These are phyloP conservation scores for Peromyscus leucopus DNA, from an alignment of 2,113 vertebrate genomes.

Conservation along the genomic window DNA sequence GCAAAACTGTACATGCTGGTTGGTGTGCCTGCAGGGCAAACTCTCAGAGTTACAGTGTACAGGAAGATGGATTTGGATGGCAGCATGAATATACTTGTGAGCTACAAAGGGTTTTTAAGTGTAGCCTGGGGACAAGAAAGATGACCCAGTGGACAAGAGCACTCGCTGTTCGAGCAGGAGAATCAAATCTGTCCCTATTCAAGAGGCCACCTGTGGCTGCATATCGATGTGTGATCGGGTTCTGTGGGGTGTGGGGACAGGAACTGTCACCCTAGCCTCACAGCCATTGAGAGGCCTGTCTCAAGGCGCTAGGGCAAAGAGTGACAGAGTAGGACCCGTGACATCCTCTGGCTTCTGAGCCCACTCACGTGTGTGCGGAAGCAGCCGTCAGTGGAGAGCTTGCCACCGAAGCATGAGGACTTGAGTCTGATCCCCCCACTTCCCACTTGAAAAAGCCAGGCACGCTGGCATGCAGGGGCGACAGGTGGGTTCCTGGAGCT, in stretches of 20 bases:
- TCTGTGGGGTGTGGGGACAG: background rate
- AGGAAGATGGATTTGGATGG: background rate
- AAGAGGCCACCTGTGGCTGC: background rate
- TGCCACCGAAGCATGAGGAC: background rate
- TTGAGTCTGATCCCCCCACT: background rate
- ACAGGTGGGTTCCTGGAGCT: no score
- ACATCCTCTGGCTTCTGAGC: background rate
- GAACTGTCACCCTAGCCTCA: background rate
- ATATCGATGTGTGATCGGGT: background rate
- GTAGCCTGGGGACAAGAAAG: slow-evolving; percentile 2
- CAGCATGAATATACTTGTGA: background rate
- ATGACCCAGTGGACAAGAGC: background rate
- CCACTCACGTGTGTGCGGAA: background rate
- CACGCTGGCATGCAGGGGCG: background rate
- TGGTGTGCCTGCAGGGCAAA: background rate
- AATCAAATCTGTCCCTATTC: background rate
- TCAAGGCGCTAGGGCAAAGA: background rate
- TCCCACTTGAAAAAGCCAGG: background rate
- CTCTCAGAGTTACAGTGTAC: background rate
- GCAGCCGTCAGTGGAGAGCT: background rate
- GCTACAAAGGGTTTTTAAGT: background rate
- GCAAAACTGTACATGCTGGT: background rate
- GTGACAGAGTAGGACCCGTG: no score
- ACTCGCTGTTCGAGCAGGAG: background rate
- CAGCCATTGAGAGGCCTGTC: background rate